Evolutionary conservation across 2,888 invertebrate genomes (phyloP), one percentile per base, ranked within the genome.

Genomic region (Ectobius pallidus): DNA sequence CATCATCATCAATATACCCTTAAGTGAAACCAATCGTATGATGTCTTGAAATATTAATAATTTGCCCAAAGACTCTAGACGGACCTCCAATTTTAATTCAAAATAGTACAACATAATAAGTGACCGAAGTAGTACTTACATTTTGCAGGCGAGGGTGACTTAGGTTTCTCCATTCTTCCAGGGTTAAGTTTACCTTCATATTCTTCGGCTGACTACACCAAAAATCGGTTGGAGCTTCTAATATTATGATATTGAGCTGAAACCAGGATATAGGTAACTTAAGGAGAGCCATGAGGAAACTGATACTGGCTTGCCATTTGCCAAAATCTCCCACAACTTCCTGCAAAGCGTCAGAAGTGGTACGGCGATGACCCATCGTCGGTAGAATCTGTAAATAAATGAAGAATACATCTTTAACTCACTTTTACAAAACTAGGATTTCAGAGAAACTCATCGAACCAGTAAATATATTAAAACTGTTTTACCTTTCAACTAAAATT

Each of bases 201-300:
- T 25, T 16, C 16, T 27, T 16, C 18, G 65, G 65, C n/a, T 27
- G 42, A 20, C 44, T 61, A 79, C 89, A 89, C 87, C 88, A 88
- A 79, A 88, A 89, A 22, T 86, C 83, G 77, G 87, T 87, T 0
- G 86, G 85, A 20, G 89, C 89, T 16, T 89, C 88, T 79, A 89
- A 82, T 78, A 89, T 88, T 74, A 89, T 85, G 72, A 89, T 88
- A 74, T 87, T 87, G 69, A 89, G 80, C 79, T 89, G 89, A 78
- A 87, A 87, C 89, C 89, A 89, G 42, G 88, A 88, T 22, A 85
- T 84, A 0, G 89, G 87, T 55, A 89, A 80, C 78, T 88, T 89
- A 42, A 89, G 77, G 44, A 89, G 77, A 1, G 87, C 83, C 87
- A 89, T 87, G 32, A 87, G 78, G 39, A 86, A 46, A 72, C 86